Evolutionary conservation across 2,888 invertebrate genomes (phyloP), one percentile per base, ranked within the genome.

Genomic region (Nebria salina): DNA sequence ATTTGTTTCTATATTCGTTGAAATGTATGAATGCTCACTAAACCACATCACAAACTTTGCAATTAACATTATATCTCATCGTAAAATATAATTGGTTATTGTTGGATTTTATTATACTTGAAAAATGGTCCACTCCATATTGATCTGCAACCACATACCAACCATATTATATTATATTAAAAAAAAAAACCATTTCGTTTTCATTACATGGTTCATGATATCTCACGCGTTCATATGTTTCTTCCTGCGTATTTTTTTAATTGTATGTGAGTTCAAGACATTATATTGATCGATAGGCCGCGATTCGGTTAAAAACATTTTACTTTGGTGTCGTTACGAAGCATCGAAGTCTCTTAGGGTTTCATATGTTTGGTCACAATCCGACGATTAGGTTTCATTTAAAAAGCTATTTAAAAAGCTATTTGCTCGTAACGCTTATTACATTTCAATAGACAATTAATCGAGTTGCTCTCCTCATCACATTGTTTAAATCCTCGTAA

Each of bases 401-500:
- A 7, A 54, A 54, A 54, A 11, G 54, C 13, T 13, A 8, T 54
- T 54, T 54, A 54, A 54, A 11, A 54, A 11, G 54, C 54, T 54
- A 54, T 7, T 54, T 54, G 11, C 54, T 54, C 13, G 54, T 54
- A 20, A 20, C 7, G 20, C 70, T 70, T 70, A 70, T 26, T 70
- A 41, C 43, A 15, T 73, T 34, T 41, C 73, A 43, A 15, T 73
- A 25, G 77, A 68, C 76, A 78, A 78, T 78, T 78, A 78, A 78
- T 41, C 78, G 64, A 13, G 65, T 64, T 65, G 65, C 72, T 78
- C 65, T 54, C 54, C 72, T 73, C 65, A 42, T 70, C 68, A 65
- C 75, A 80, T 80, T 75, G 75, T 80, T 80, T 72, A 65, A 80
- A 75, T 80, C 75, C 43, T 34, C 41, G 80, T 75, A 80, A 80